Conservation (phyloP, 2,888 invertebrate species). For the Dynastes hyllus region DNA sequence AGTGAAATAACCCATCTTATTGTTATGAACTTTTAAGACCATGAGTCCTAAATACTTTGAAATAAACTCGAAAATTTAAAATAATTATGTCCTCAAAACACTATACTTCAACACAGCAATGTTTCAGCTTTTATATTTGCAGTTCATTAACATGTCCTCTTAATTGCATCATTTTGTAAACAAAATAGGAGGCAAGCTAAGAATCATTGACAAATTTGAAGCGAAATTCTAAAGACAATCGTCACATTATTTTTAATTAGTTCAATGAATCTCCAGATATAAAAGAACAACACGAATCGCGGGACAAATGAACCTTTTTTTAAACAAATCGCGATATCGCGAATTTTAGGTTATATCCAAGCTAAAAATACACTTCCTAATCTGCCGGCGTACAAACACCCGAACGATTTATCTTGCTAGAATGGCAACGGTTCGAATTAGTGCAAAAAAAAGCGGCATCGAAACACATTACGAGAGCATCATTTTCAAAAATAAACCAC, state of each 20-base stretch:
- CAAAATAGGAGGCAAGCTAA: not conserved
- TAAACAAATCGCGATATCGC: constrained; percentile 25
- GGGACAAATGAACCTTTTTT: constrained; percentile 20
- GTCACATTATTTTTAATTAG: not conserved
- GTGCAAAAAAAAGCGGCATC: constrained; percentile 3
- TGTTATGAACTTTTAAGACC: no score
- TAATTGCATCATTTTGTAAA: not conserved
- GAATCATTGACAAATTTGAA: not conserved
- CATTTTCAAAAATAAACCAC: constrained; percentile 42
- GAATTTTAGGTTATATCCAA: constrained; percentile 32
- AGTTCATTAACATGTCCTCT: no score
- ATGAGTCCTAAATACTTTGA: no score
- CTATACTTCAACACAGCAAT: no score
- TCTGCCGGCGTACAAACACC: not conserved
- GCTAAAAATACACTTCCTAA: constrained; percentile 39
- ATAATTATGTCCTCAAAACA: no score
- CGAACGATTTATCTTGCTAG: not conserved
- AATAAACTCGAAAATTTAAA: no score
- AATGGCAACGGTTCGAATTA: not conserved
- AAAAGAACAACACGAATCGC: not conserved
- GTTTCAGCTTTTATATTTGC: no score
- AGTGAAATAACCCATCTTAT: no score
- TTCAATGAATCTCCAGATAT: not conserved
- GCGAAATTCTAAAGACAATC: not conserved
- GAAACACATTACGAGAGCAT: constrained; percentile 13